These are phyloP conservation scores for Petromus typicus DNA, from an alignment of 2,113 vertebrate species.

Conservation along the genomic window DNA sequence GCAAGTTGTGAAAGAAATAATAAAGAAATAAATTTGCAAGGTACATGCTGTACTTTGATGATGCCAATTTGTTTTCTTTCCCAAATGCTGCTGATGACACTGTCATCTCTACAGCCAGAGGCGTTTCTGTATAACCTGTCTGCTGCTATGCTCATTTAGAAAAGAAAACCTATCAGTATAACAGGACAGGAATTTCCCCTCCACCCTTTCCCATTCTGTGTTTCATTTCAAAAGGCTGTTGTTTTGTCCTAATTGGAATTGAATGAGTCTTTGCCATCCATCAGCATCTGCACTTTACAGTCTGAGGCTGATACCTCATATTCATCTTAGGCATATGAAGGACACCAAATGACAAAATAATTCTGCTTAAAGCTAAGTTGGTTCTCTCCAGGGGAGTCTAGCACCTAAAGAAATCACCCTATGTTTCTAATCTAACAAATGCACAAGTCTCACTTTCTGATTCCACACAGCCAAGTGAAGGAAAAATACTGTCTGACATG, in stretches of 20 bases:
- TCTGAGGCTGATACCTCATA: slow-evolving; percentile 75
- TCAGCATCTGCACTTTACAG: slow-evolving; percentile 67
- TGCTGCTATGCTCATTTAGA: slow-evolving; percentile 69
- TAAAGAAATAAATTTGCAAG: slow-evolving; percentile 75
- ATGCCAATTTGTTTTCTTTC: slow-evolving; percentile 76
- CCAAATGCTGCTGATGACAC: slow-evolving; percentile 74
- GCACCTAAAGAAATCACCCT: slow-evolving; percentile 3
- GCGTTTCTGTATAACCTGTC: slow-evolving; percentile 72
- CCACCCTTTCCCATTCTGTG: not conserved
- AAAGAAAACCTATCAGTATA: slow-evolving; percentile 51
- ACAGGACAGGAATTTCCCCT: not conserved
- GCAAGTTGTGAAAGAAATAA: slow-evolving; percentile 68
- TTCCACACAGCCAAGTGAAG: not conserved
- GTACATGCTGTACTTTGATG: slow-evolving; percentile 61
- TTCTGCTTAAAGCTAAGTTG: slow-evolving; percentile 62
- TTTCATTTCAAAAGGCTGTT: slow-evolving; percentile 76
- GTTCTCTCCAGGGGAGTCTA: slow-evolving; percentile 31
- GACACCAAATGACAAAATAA: slow-evolving; percentile 67
- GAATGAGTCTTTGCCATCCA: slow-evolving; percentile 77
- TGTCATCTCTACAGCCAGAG: slow-evolving; percentile 72
- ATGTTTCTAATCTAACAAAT: not conserved
- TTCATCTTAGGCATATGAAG: slow-evolving; percentile 69
- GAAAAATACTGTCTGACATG: not conserved
- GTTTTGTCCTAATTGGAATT: slow-evolving; percentile 79
- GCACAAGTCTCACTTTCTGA: not conserved